phyloP scores from a whole-genome alignment of 2,797 vertebrate genomes.

The Rhyacichthys aspro region DNA sequence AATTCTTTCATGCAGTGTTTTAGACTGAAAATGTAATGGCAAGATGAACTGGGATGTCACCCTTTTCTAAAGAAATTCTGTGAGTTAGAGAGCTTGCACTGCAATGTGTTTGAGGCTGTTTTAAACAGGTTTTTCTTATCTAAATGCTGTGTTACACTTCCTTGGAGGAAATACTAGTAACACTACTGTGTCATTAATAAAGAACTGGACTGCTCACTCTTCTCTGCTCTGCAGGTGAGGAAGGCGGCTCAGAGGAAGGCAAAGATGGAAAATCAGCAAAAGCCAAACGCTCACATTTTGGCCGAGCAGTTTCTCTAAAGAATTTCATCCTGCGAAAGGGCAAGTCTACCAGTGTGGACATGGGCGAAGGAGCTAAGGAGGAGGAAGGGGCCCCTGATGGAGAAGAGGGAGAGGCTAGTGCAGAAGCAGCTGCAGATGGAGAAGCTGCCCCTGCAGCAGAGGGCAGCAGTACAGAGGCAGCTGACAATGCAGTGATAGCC shows the following conservation, averaged over 20 bases:
- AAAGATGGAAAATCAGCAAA: constrained; percentile 81
- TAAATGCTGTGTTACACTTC: too few relatives aligned
- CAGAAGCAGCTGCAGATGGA: constrained; percentile 47
- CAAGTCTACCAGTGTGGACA: constrained; percentile 80
- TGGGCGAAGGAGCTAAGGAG: constrained; percentile 69
- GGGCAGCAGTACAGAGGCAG: constrained; percentile 47
- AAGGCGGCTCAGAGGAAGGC: constrained; percentile 74
- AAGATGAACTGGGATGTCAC: too few relatives aligned
- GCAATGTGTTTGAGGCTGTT: too few relatives aligned
- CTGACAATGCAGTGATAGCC: constrained; percentile 21
- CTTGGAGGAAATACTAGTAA: too few relatives aligned
- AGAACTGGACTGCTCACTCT: background rate
- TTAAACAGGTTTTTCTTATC: too few relatives aligned
- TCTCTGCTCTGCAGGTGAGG: constrained; percentile 61
- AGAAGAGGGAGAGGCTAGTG: constrained; percentile 18
- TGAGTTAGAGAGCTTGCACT: too few relatives aligned
- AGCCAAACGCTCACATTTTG: constrained; percentile 80
- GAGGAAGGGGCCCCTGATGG: constrained; percentile 55
- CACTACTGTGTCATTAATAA: too few relatives aligned
- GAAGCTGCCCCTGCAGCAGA: constrained; percentile 60
- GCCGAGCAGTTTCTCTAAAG: constrained; percentile 83
- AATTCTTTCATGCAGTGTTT: too few relatives aligned
- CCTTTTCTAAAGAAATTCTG: too few relatives aligned
- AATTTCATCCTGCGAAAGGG: constrained; percentile 86
- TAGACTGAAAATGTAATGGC: too few relatives aligned